Conservation (phyloP, 2,797 vertebrate species). For the Limosa lapponica region DNA sequence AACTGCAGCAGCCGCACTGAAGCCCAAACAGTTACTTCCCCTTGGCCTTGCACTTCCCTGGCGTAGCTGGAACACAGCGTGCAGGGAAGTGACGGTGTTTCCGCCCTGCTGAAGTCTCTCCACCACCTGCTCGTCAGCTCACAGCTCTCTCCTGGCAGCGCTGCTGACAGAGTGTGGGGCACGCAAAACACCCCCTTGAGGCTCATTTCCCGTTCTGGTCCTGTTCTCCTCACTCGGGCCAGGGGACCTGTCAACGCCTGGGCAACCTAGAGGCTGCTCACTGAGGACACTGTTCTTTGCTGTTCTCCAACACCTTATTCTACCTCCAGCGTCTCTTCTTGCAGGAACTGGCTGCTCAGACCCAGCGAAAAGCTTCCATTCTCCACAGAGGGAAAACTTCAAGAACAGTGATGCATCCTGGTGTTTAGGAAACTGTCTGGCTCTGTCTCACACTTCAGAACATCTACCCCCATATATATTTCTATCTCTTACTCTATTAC, state of each 20-base stretch:
- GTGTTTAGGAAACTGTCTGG: neutral
- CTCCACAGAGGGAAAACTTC: neutral
- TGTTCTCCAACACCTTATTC: neutral
- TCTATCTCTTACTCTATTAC: no score
- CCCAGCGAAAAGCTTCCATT: neutral
- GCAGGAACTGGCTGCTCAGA: neutral
- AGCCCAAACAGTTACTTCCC: neutral
- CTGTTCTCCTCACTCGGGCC: neutral
- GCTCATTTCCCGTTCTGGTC: rapidly evolving
- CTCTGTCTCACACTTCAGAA: neutral
- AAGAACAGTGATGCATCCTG: neutral
- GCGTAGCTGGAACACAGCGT: rapidly evolving
- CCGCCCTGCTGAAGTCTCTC: rapidly evolving
- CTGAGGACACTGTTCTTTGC: neutral
- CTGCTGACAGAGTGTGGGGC: neutral
- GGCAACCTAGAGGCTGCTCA: neutral
- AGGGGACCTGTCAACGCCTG: neutral
- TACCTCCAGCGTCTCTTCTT: neutral
- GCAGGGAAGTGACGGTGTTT: neutral
- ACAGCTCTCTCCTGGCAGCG: neutral
- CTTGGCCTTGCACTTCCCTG: neutral
- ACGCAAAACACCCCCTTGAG: neutral
- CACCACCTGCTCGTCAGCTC: neutral
- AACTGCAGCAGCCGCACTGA: neutral
- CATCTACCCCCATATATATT: neutral